Conservation (phyloP, 1,140 invertebrate species). For the Psilanteris sp. region DNA sequence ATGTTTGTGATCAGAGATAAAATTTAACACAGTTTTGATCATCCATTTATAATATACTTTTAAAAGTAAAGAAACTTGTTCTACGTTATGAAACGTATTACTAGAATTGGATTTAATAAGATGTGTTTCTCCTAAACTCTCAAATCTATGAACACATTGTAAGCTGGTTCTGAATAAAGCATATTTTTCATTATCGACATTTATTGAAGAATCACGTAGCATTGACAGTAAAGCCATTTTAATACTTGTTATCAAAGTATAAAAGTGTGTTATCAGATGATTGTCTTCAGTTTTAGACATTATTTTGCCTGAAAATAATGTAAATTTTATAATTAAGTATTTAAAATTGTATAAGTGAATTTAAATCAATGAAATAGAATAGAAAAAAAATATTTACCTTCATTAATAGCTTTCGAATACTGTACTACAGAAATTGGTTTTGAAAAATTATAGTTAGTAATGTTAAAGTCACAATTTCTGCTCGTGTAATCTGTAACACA, state of each 20-base stretch:
- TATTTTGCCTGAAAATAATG: constrained; percentile 69
- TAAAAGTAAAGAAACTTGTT: constrained; percentile 66
- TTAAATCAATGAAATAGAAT: neutral
- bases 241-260: constrained; percentile 71
- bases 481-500: too few relatives aligned
- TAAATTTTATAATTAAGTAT: neutral
- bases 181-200: constrained; percentile 48
- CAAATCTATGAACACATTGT: constrained; percentile 79
- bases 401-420: too few relatives aligned
- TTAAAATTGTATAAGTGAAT: neutral
- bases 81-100: constrained; percentile 60
- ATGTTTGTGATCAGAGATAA: constrained; percentile 27
- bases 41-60: constrained; percentile 76
- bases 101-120: constrained; percentile 39
- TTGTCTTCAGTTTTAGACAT: constrained; percentile 78
- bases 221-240: constrained; percentile 70
- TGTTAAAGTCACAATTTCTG: too few relatives aligned
- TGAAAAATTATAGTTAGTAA: too few relatives aligned
- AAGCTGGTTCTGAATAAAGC: constrained; percentile 65
- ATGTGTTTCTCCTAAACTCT: constrained; percentile 64
- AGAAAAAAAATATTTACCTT: too few relatives aligned
- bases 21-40: constrained; percentile 65
- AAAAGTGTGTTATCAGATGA: constrained; percentile 79
- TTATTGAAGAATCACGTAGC: constrained; percentile 64
- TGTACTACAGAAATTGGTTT: too few relatives aligned